These are phyloP conservation scores for Drosophila ananassae DNA, from an alignment of 1,140 invertebrate species.

Conservation along the genomic window DNA sequence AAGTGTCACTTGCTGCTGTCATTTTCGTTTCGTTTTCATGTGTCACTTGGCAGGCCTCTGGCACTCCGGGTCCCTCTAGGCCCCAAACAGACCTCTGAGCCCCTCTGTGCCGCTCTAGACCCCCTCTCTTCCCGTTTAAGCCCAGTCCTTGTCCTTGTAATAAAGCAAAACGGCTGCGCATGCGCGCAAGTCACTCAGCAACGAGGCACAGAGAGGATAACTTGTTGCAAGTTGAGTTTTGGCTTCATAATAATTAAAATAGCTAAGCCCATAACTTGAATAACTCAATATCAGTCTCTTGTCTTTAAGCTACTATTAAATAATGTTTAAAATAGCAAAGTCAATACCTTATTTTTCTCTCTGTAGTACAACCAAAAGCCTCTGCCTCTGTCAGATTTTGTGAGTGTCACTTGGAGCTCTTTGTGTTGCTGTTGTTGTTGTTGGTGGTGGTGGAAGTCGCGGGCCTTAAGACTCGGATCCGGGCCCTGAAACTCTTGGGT, in stretches of 20 bases:
- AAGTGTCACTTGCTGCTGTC: constrained; percentile 78
- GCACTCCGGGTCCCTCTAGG: neutral
- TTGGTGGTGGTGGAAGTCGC: constrained; percentile 5
- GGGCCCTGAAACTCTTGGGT: constrained; percentile 51
- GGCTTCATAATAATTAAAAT: too few species aligned
- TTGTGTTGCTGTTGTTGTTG: constrained; percentile 48
- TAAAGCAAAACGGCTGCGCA: constrained; percentile 80
- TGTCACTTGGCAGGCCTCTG: constrained; percentile 73
- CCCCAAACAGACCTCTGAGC: constrained; percentile 2
- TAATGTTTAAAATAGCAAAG: too few species aligned
- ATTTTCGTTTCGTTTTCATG: constrained; percentile 81
- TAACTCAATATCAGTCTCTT: too few species aligned
- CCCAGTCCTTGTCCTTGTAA: constrained; percentile 59
- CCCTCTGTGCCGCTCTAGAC: neutral
- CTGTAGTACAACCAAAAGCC: constrained; percentile 40
- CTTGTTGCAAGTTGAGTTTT: neutral
- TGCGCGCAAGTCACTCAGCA: constrained; percentile 62
- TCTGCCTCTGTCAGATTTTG: constrained; percentile 80
- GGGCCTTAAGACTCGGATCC: constrained; percentile 16
- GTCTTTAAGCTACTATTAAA: neutral
- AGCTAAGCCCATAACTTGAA: too few species aligned
- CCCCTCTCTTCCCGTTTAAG: neutral
- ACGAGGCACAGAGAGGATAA: constrained; percentile 19
- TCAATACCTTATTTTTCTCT: neutral
- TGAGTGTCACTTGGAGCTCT: constrained; percentile 77